These are phyloP conservation scores for Drosophila bipectinata DNA, from an alignment of 1,140 invertebrate species.

Conservation along the genomic window DNA sequence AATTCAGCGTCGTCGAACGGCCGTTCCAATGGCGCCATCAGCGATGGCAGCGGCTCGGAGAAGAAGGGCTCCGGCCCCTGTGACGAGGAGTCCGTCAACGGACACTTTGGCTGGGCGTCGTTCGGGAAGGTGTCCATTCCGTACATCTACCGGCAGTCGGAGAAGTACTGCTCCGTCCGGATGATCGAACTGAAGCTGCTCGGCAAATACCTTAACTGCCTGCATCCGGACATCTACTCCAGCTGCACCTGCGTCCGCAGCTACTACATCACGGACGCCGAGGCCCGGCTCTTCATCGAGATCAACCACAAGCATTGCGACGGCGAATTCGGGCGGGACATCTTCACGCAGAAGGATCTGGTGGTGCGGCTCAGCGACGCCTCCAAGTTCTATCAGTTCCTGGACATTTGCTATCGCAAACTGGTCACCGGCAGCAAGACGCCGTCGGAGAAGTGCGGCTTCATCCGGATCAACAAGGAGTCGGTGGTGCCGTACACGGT, in stretches of 20 bases:
- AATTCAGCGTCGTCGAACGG: slow-evolving; percentile 43
- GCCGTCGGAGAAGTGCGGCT: slow-evolving; percentile 93
- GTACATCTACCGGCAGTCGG: slow-evolving; percentile 92
- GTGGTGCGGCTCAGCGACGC: slow-evolving; percentile 94
- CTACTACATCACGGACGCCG: slow-evolving; percentile 96
- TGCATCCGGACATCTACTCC: slow-evolving; percentile 93
- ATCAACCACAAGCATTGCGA: slow-evolving; percentile 97
- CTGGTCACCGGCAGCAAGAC: slow-evolving; percentile 88
- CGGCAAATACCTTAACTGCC: slow-evolving; percentile 92
- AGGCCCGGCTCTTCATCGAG: slow-evolving; percentile 95
- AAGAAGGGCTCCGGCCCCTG: slow-evolving; percentile 75
- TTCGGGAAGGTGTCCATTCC: slow-evolving; percentile 94
- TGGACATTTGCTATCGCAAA: slow-evolving; percentile 94
- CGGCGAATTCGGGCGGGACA: slow-evolving; percentile 93
- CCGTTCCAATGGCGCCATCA: slow-evolving; percentile 49
- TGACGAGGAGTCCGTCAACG: slow-evolving; percentile 92
- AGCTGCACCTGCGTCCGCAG: slow-evolving; percentile 95
- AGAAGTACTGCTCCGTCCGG: slow-evolving; percentile 95
- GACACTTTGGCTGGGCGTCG: slow-evolving; percentile 95
- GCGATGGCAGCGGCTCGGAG: slow-evolving; percentile 20
- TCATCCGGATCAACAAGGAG: slow-evolving; percentile 96
- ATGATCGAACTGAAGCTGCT: slow-evolving; percentile 95
- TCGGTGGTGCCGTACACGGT: slow-evolving; percentile 96
- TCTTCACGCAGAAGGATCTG: slow-evolving; percentile 95
- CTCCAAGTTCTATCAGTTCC: slow-evolving; percentile 94